These are phyloP conservation scores for Gymnoscopelus braueri DNA, from an alignment of 2,797 vertebrate genomes.

Conservation along the genomic window DNA sequence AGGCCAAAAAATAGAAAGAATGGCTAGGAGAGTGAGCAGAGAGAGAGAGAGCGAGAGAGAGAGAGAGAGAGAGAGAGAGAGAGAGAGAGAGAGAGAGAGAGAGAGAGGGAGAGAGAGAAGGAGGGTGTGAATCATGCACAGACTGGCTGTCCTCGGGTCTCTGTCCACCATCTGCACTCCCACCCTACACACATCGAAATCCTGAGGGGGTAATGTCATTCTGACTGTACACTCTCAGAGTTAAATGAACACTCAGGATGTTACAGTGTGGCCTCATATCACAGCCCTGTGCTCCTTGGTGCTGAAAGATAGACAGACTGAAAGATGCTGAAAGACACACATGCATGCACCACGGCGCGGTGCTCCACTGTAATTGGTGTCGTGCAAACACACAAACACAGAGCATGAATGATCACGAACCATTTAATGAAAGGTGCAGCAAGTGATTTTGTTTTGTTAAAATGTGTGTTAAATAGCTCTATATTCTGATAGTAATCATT, in stretches of 20 bases:
- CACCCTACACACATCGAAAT: constrained; percentile 23
- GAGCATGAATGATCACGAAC: not conserved
- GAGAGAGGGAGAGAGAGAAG: constrained; percentile 39
- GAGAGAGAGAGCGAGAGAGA: constrained; percentile 6
- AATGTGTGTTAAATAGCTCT: no score
- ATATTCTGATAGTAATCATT: no score
- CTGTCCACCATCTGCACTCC: constrained; percentile 73
- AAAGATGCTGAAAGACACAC: no score
- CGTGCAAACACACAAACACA: constrained; percentile 13
- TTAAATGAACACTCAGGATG: no score
- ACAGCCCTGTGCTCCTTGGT: constrained; percentile 55
- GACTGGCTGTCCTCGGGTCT: constrained; percentile 68
- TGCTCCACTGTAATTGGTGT: not conserved
- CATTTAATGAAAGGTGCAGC: no score
- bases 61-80: constrained; percentile 6
- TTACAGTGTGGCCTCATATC: constrained; percentile 49
- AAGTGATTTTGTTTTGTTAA: no score
- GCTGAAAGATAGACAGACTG: constrained; percentile 3
- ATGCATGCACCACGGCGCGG: no score
- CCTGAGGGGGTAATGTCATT: no score
- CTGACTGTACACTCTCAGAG: no score
- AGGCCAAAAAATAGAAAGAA: not conserved
- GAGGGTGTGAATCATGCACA: constrained; percentile 69
- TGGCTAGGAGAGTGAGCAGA: not conserved
- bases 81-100: not conserved